Conservation (phyloP, 2,113 vertebrate species). For the Ptyas mucosa region DNA sequence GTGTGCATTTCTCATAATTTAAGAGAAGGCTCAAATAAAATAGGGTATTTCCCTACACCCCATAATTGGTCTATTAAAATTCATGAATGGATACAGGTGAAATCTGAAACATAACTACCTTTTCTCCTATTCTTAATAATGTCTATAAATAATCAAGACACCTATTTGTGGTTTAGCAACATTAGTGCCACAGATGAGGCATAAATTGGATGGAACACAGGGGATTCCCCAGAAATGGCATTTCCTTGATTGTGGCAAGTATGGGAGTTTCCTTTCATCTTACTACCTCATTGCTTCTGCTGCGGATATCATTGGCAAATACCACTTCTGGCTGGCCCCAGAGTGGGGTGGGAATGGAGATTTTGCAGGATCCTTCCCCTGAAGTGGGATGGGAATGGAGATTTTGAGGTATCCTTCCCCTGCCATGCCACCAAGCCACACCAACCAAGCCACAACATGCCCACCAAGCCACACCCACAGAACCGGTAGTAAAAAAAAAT, state of each 20-base stretch:
- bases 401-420: too few relatives aligned
- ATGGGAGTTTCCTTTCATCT: constrained; percentile 42
- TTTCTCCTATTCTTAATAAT: constrained; percentile 26
- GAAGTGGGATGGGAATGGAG: too few relatives aligned
- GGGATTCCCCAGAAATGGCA: constrained; percentile 43
- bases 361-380: too few relatives aligned
- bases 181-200: constrained; percentile 46
- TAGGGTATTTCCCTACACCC: background rate
- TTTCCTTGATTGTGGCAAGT: constrained; percentile 44
- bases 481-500: too few relatives aligned
- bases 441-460: too few relatives aligned
- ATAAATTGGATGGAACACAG: constrained; percentile 23
- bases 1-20: background rate
- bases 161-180: constrained; percentile 42
- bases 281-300: background rate
- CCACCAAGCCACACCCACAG: too few relatives aligned
- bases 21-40: background rate
- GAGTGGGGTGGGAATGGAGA: too few relatives aligned
- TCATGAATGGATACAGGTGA: accelerated
- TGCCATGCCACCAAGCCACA: too few relatives aligned
- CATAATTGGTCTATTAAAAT: background rate
- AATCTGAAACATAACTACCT: constrained; percentile 14
- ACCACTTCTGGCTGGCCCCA: too few relatives aligned
- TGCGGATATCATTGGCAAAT: background rate
- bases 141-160: constrained; percentile 20